Conservation (phyloP, 2,888 invertebrate species). For the Volucella zonaria region DNA sequence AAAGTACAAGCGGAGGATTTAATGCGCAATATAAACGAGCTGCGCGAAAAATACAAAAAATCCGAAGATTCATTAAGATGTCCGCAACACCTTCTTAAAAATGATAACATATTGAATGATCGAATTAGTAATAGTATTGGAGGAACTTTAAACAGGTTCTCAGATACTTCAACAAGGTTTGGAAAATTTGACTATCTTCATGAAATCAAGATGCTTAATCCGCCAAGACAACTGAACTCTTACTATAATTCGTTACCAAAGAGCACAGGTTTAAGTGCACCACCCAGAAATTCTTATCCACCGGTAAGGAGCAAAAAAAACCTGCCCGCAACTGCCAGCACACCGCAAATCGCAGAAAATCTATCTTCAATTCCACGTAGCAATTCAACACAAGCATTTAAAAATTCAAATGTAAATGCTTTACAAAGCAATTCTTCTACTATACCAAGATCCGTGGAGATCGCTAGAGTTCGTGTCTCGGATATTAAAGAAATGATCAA, state of each 20-base stretch:
- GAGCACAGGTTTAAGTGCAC: slow-evolving; percentile 84
- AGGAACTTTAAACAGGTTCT: slow-evolving; percentile 75
- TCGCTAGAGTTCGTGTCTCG: slow-evolving; percentile 81
- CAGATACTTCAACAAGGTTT: slow-evolving; percentile 57
- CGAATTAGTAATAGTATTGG: slow-evolving; percentile 44
- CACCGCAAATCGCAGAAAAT: slow-evolving; percentile 43
- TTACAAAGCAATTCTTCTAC: slow-evolving; percentile 74
- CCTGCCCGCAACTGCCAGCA: slow-evolving; percentile 46
- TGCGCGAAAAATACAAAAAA: slow-evolving; percentile 86
- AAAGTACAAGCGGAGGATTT: slow-evolving; percentile 84
- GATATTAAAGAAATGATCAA: slow-evolving; percentile 82
- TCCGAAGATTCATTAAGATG: slow-evolving; percentile 82
- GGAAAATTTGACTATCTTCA: slow-evolving; percentile 81
- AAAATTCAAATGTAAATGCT: slow-evolving; percentile 73
- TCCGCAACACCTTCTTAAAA: slow-evolving; percentile 64
- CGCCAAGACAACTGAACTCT: slow-evolving; percentile 78
- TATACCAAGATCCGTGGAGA: slow-evolving; percentile 82
- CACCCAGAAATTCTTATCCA: slow-evolving; percentile 86
- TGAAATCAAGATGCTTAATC: slow-evolving; percentile 81
- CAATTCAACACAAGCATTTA: slow-evolving; percentile 85
- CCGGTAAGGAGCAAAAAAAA: slow-evolving; percentile 84
- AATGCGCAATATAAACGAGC: slow-evolving; percentile 85
- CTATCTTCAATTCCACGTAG: slow-evolving; percentile 81
- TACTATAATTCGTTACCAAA: slow-evolving; percentile 82
- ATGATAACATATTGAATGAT: slow-evolving; percentile 37